Base-by-base conservation (phyloP, 2,113 vertebrate genomes). In the Lagopus muta region DNA sequence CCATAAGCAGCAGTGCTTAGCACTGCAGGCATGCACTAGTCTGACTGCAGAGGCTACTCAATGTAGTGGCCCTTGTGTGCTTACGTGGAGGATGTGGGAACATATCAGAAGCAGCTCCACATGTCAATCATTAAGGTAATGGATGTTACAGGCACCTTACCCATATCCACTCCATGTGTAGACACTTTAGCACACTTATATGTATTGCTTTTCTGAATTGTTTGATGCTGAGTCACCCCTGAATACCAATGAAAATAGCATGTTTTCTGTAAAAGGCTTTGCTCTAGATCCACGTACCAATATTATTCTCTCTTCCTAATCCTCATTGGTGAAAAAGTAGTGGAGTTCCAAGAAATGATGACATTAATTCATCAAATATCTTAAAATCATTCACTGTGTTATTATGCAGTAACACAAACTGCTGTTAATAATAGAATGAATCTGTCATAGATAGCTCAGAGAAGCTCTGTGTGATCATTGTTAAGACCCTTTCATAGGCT, bases 11-110 rank as follows among this genome's bases (percentile, higher is more conserved):
- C 4, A 74, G 38, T 16, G 10, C 32, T 52, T 7, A 17, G 67
- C 0, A 0, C 12, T 40, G n/a, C 32, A 76, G 55, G 28, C 4
- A 5, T 2, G 5, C 7, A 12, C 10, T 5, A 15, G 22, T 12
- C 43, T 13, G 48, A 42, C 1, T 25, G 60, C 22, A 38, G 58
- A 47, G 42, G 50, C 9, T 62, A 24, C 38, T 12, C 34, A 69
- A 34, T 1, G n/a, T 4, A 10, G 38, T 7, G 80, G 43, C 47
- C 32, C 20, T 27, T 2, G 0, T 0, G 4, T 25, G 52, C 28
- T 6, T 8, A 8, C 5, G 2, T 1, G 22, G 45, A 34, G 47
- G 50, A 34, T n/a, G 27, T 28, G 21, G 54, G 40, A n/a, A 62
- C 21, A 4, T 4, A 0, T 32, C 50, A 7, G 22, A 88, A 73